phyloP scores from a whole-genome alignment of 2,113 vertebrate species.

The Colaptes auratus region DNA sequence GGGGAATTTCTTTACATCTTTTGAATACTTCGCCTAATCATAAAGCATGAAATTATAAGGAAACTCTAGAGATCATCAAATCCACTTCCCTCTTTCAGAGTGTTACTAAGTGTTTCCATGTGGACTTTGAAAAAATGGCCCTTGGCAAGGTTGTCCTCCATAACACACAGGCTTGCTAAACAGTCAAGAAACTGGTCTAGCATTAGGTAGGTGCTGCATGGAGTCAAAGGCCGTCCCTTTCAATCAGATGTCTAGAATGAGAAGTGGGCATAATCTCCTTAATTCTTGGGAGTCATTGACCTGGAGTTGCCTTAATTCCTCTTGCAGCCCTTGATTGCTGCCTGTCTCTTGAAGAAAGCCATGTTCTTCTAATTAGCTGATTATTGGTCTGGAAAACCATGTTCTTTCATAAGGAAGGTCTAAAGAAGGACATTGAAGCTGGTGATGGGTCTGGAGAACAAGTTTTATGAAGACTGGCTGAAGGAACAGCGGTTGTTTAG shows the following conservation, averaged over 20 bases:
- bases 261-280: background rate
- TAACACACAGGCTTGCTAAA: background rate
- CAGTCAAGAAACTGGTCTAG: background rate
- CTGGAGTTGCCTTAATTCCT: conserved; percentile 4
- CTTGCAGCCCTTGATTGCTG: background rate
- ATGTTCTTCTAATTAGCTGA: conserved; percentile 10
- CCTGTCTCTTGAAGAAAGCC: background rate
- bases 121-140: background rate
- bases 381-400: conserved; percentile 15
- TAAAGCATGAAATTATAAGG: background rate
- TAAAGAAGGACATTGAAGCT: background rate
- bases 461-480: background rate
- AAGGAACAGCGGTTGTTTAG: background rate
- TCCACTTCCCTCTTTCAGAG: no score
- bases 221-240: background rate
- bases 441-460: background rate
- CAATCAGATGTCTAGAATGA: background rate
- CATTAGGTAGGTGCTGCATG: background rate
- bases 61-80: background rate
- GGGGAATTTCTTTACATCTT: background rate
- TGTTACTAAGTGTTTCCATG: background rate
- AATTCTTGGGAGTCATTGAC: background rate
- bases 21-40: background rate
- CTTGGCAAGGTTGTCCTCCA: background rate
- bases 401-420: background rate